Evolutionary conservation across 2,888 invertebrate species (phyloP), one percentile per base, ranked within the genome.

Genomic region (Zele albiditarsus): DNA sequence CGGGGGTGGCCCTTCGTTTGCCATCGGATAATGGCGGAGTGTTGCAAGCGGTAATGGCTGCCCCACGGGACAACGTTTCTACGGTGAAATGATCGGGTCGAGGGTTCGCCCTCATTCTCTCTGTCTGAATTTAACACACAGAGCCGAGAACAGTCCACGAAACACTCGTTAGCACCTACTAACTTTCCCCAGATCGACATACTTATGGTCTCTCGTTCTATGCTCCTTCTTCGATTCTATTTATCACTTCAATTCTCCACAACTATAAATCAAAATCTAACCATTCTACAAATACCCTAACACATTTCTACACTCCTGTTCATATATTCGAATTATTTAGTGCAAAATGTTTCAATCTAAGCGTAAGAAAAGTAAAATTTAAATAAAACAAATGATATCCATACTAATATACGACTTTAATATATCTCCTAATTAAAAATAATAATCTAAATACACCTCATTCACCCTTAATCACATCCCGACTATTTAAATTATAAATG

Each of bases 81-180:
- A 70, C 70, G 70, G 25, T 38, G 66, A 66, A 74, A 74, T 60
- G 74, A 74, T 69, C 74, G 67, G 42, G 46, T 49, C 58, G 53
- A 69, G 69, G 69, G 27, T 69, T 28, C 67, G 62, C 42, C 46
- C 31, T 67, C 60, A 67, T 60, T 60, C 67, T 60, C 67, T 27
- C 33, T 49, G 12, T 38, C 23, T 31, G 57, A 53, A 31, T 28
- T 27, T 33, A 72, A 42, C 28, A 53, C 71, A 58, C 33, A 49
- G 23, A 31, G 27, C 12, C 38, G 53, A 74, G 78, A 71, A 75
- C 78, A 77, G 57, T 72, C 42, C 71, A 77, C 81, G 71, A 82
- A 84, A 84, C 82, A 84, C 86, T 86, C 84, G 86, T 86, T 86
- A 86, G 84, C 84, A 82, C 82, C 83, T 82, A 82, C 84, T 82